phyloP scores from a whole-genome alignment of 2,888 invertebrate species.

The Frankliniella fusca region DNA sequence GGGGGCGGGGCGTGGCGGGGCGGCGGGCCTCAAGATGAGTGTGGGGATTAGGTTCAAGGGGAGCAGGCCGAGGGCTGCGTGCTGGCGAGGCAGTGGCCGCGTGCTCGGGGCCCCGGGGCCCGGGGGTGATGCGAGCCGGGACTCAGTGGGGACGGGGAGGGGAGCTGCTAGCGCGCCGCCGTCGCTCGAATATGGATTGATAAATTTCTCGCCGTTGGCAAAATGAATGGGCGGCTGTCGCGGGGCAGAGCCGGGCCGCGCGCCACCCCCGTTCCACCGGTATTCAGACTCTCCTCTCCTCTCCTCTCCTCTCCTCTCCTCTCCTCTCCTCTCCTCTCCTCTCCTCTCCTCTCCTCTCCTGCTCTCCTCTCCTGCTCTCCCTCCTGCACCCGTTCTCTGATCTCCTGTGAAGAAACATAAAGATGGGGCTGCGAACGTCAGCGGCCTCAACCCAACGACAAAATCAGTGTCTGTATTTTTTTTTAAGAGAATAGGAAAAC shows the following conservation, averaged over 20 bases:
- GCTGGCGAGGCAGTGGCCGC: background rate
- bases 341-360: background rate
- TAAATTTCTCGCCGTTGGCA: background rate
- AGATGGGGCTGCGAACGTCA: too few species aligned
- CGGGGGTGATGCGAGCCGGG: background rate
- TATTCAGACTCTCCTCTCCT: background rate
- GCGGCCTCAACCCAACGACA: too few species aligned
- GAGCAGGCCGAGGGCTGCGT: too few species aligned
- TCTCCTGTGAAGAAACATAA: background rate
- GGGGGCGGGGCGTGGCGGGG: too few species aligned
- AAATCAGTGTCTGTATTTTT: too few species aligned
- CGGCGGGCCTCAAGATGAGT: background rate
- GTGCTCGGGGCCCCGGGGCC: too few species aligned
- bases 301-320: background rate
- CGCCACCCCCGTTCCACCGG: background rate
- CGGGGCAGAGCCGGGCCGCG: background rate
- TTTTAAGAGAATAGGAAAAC: too few species aligned
- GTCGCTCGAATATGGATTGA: conserved; percentile 19
- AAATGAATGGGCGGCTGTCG: conserved; percentile 1
- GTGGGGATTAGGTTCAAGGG: background rate
- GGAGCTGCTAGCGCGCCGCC: background rate
- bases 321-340: background rate
- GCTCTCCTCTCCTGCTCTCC: background rate
- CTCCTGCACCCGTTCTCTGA: background rate
- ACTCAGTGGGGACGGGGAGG: background rate